Conservation (phyloP, 53 echinoderm and acorn worm species). For the Mesocentrotus franciscanus region DNA sequence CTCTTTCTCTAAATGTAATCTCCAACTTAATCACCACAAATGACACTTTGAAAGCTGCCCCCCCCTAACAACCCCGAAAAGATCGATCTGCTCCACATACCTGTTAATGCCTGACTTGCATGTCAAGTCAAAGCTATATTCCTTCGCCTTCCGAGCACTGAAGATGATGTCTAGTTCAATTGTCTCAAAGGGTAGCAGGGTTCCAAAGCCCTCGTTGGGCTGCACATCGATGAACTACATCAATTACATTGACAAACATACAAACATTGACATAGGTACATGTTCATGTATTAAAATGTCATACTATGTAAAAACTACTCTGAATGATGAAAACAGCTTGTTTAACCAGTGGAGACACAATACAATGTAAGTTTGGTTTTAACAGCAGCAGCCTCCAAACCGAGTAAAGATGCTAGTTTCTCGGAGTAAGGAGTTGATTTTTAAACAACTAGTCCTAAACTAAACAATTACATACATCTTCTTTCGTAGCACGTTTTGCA, state of each 20-base stretch:
- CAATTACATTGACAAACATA: too few species aligned
- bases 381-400: too few species aligned
- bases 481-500: too few species aligned
- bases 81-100: slow-evolving; percentile 53
- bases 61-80: too few species aligned
- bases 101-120: slow-evolving; percentile 99
- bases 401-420: too few species aligned
- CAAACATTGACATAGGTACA: not conserved
- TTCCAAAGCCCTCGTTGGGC: slow-evolving; percentile 98
- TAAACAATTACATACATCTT: too few species aligned
- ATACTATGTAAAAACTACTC: not conserved
- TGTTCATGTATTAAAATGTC: not conserved
- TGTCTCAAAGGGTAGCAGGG: slow-evolving; percentile 90
- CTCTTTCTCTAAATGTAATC: not conserved
- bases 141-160: slow-evolving; percentile 95
- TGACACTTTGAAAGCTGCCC: too few species aligned
- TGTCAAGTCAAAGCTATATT: slow-evolving; percentile 93
- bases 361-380: too few species aligned
- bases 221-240: slow-evolving; percentile 92
- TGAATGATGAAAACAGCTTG: not conserved
- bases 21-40: too few species aligned
- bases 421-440: too few species aligned
- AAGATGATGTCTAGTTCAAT: slow-evolving; percentile 93
- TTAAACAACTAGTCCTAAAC: too few species aligned
- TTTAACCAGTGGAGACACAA: too few species aligned